Percentiles rank a stretch among this genome's conserved stretches.
phyloP scores from a whole-genome alignment of 2,888 invertebrate species.

The Acleris sparsana region DNA sequence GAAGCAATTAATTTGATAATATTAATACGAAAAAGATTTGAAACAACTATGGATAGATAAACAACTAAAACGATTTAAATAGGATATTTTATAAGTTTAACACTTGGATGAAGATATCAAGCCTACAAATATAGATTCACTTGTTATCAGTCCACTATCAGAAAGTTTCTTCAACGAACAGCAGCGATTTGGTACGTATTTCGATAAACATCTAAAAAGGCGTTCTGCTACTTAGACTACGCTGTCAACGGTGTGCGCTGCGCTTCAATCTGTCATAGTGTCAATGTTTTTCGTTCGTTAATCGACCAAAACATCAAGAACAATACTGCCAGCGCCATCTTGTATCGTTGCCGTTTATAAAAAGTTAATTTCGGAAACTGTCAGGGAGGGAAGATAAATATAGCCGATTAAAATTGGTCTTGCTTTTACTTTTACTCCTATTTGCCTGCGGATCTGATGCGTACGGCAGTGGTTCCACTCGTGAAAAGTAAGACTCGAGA shows the following conservation, averaged over 20 bases:
- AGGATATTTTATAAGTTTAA: neutral
- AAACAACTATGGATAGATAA: no score
- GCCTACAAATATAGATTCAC: slow-evolving; percentile 1
- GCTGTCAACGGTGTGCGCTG: slow-evolving; percentile 46
- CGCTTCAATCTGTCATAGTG: slow-evolving; percentile 68
- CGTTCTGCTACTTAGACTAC: slow-evolving; percentile 43
- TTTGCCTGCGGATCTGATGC: no score
- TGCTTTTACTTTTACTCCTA: no score
- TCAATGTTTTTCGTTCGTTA: slow-evolving; percentile 50
- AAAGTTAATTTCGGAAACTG: neutral
- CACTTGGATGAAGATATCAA: neutral
- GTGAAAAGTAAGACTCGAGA: no score
- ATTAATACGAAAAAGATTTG: no score
- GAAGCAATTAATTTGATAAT: no score
- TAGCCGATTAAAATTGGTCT: no score
- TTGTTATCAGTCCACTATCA: slow-evolving; percentile 15
- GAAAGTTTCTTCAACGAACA: slow-evolving; percentile 32
- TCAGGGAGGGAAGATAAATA: slow-evolving; percentile 1
- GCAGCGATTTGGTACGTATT: slow-evolving; percentile 41
- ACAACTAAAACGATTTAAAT: no score
- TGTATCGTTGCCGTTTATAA: slow-evolving; percentile 27
- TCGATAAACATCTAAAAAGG: slow-evolving; percentile 46
- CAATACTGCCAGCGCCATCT: slow-evolving; percentile 44
- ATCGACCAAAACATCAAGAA: slow-evolving; percentile 43
- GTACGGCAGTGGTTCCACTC: no score